A percentile compares a stretch with the other conserved stretches of the same genome.
phyloP scores from a whole-genome alignment of 2,888 invertebrate genomes.

The Nesidiocoris tenuis region DNA sequence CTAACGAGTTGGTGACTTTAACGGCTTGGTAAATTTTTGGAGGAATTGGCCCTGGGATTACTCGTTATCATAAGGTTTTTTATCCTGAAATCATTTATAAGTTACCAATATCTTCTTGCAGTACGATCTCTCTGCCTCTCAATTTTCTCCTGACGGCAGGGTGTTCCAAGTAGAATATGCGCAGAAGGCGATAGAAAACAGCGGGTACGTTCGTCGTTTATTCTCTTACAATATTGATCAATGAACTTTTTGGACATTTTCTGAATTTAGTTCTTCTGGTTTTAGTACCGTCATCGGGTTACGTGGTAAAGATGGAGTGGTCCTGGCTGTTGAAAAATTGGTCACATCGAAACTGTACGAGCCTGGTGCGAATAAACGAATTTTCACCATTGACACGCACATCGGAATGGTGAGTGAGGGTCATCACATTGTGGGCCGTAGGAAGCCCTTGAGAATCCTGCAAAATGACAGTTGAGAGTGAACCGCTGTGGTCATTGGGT shows the following conservation, averaged over 20 bases:
- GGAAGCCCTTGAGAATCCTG: too few relatives aligned
- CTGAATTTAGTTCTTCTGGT: too few relatives aligned
- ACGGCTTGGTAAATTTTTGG: too few relatives aligned
- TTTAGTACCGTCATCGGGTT: conserved; percentile 86
- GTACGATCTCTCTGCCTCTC: conserved; percentile 99
- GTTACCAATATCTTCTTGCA: conserved; percentile 60
- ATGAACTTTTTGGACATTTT: too few relatives aligned
- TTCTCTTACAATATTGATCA: too few relatives aligned
- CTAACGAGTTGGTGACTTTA: too few relatives aligned
- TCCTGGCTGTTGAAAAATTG: conserved; percentile 96
- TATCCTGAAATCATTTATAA: too few relatives aligned
- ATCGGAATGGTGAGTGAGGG: conserved; percentile 93
- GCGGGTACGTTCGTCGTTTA: conserved; percentile 64
- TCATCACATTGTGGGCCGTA: too few relatives aligned
- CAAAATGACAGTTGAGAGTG: too few relatives aligned
- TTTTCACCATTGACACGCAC: conserved; percentile 89
- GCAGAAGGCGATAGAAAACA: conserved; percentile 97
- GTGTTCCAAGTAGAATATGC: conserved; percentile 99
- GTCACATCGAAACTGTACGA: conserved; percentile 92
- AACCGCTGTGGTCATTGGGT: too few relatives aligned
- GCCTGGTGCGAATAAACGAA: conserved; percentile 83
- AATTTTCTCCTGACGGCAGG: conserved; percentile 98
- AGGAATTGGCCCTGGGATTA: too few relatives aligned
- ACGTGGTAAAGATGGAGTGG: conserved; percentile 92
- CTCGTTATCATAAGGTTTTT: too few relatives aligned